Evolutionary conservation across 2,888 invertebrate species (phyloP), one percentile per base, ranked within the genome.

Genomic region (Tanypteryx hageni): DNA sequence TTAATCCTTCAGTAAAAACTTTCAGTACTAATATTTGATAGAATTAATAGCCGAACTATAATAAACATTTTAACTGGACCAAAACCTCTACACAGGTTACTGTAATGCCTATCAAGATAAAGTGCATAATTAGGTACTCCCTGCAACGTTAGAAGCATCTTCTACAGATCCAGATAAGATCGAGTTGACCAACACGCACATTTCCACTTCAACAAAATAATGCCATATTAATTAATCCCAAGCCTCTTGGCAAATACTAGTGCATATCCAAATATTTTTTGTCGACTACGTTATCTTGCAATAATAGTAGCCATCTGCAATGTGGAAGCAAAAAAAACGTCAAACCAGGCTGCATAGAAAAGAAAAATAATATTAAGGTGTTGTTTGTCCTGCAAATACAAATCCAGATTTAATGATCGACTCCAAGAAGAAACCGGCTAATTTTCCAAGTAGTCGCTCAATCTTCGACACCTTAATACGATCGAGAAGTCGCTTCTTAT

Each of bases 351-450:
- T 89, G 89, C 44, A n/a, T 31, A 56, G 16, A 82, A 89, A 89
- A 64, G 31, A 68, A 31, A 89, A 44, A 5, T 59, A 16, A 64
- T 31, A 64, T 56, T 68, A 16, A 5, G 44, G 44, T 18, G 16
- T 31, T 76, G 27, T 58, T 44, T 59, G 9, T 89, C 89, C 89
- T 89, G 89, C 61, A 89, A 89, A 89, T 89, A 89, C 89, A 89
- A 89, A 89, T 64, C 89, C 89, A 89, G 58, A 44, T 44, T 11
- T 44, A 64, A 44, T 89, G n/a, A 27, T 3, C 11, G 44, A 64
- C 86, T 61, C 22, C 58, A 58, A 44, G 44, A 44, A 64, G n/a
- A 44, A 0, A 64, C 13, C 59, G 16, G n/a, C 27, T n/a, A 44
- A 44, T 64, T 44, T 7, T 31, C 89, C 89, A n/a, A 10, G 89